phyloP scores from a whole-genome alignment of 1,140 invertebrate species.

The Hydropsyche tenuis region DNA sequence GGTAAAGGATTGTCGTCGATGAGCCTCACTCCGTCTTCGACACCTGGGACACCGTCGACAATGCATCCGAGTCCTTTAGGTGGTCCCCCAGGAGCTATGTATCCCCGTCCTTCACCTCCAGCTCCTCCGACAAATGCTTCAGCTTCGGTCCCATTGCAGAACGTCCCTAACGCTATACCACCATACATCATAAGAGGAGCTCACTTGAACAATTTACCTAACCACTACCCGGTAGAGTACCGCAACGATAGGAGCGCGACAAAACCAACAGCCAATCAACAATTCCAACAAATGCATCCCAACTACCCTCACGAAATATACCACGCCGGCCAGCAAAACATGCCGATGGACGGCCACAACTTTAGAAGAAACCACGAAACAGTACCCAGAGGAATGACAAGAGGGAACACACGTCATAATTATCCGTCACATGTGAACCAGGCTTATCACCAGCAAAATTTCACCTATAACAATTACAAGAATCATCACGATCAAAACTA shows the following conservation, averaged over 20 bases:
- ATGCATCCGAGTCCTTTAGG: slow-evolving; percentile 64
- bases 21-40: slow-evolving; percentile 70
- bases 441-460: slow-evolving; percentile 56
- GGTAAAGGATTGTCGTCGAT: slow-evolving; percentile 65
- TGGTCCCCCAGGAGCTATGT: slow-evolving; percentile 59
- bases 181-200: slow-evolving; percentile 64
- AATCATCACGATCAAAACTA: slow-evolving; percentile 57
- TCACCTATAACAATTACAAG: slow-evolving; percentile 54
- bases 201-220: slow-evolving; percentile 50
- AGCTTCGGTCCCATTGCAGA: slow-evolving; percentile 65
- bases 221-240: slow-evolving; percentile 58
- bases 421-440: slow-evolving; percentile 56
- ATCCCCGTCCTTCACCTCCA: slow-evolving; percentile 68
- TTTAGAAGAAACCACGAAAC: slow-evolving; percentile 52
- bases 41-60: slow-evolving; percentile 68
- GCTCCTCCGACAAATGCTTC: slow-evolving; percentile 66
- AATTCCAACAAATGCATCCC: slow-evolving; percentile 52
- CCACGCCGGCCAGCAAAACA: slow-evolving; percentile 54
- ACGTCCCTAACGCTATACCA: slow-evolving; percentile 64
- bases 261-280: slow-evolving; percentile 44
- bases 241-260: slow-evolving; percentile 51
- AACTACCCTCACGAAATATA: slow-evolving; percentile 62
- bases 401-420: slow-evolving; percentile 50
- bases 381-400: slow-evolving; percentile 47
- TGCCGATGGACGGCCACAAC: slow-evolving; percentile 53